Conservation (phyloP, 1,140 invertebrate genomes). For the Caerostris extrusa region DNA sequence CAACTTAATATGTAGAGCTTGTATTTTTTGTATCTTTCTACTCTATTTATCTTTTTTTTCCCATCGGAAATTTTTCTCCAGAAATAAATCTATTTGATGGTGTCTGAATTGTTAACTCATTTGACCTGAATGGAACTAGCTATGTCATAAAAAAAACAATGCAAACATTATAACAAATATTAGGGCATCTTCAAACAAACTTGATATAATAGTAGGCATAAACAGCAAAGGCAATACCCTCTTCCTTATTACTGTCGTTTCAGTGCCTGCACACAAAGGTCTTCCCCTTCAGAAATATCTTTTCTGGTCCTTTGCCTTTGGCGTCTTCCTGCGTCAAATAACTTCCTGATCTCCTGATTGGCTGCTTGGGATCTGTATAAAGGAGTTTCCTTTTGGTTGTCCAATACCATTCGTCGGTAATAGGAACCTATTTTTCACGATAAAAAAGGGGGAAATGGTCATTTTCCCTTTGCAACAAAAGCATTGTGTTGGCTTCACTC, state of each 20-base stretch:
- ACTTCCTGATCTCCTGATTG: not conserved
- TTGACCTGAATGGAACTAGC: too few relatives aligned
- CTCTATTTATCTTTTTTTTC: too few relatives aligned
- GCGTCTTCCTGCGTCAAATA: too few relatives aligned
- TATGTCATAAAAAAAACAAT: too few relatives aligned
- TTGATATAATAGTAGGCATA: not conserved
- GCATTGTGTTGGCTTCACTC: too few relatives aligned
- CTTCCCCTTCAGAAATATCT: not conserved
- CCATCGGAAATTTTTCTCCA: too few relatives aligned
- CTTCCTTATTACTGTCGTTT: not conserved
- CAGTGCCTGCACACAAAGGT: not conserved
- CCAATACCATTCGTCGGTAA: not conserved
- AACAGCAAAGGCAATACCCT: not conserved
- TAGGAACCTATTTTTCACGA: not conserved
- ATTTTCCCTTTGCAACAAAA: too few relatives aligned
- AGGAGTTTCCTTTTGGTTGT: not conserved
- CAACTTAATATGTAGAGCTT: too few relatives aligned
- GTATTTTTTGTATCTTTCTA: too few relatives aligned
- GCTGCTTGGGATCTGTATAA: not conserved
- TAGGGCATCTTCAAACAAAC: not conserved
- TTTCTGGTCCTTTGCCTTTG: not conserved
- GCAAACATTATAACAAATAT: too few relatives aligned
- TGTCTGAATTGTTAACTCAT: too few relatives aligned
- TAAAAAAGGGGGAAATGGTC: not conserved
- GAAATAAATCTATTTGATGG: too few relatives aligned